Base-by-base conservation (phyloP, 2,888 invertebrate species). In the Tinea pellionella region DNA sequence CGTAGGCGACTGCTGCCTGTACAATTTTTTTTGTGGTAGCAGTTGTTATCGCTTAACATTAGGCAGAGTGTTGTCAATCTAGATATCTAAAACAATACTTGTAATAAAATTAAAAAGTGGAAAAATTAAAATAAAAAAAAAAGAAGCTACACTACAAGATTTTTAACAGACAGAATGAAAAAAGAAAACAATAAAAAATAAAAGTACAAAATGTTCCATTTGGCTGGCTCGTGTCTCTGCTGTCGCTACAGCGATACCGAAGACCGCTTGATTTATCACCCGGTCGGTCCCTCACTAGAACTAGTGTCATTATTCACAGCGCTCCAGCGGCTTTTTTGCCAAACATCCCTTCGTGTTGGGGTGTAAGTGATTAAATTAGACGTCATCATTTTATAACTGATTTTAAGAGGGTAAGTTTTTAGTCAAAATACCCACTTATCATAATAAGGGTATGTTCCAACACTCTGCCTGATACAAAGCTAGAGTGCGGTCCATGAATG, bases 271-370 rank as follows among this genome's bases (percentile, higher is more conserved):
- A 53, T 53, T 53, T 53, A 53, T 53, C 53, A 24, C 53, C 53
- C 53, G 24, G 53, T 53, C 53, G 53, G 4, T 53, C 53, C 53
- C 24, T 24, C 24, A 53, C 53, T 53, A 47, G 24, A 53, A 53
- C 53, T 53, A 53, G 53, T 53, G 53, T 53, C 53, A 53, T 53
- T 53, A 53, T 53, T 53, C 53, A 53, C 53, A 53, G 53, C 53
- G 53, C 12, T 53, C 53, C 53, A 53, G 53, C 53, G 53, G 53
- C 24, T 53, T 53, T 53, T 53, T 53, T 53, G 53, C 53, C 24
- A 24, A 24, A 16, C 53, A 18, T 53, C 53, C 53, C 47, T 47
- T 47, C 1, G 15, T 15, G 2, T 47, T 47, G 16, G 13, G 19
- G 12, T 18, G 53, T 24, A 53, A 53, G 53, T 19, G 53, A 53